Percentiles rank a stretch among this genome's conserved stretches.
Conservation (phyloP, 2,797 vertebrate species). For the Alosa sapidissima region DNA sequence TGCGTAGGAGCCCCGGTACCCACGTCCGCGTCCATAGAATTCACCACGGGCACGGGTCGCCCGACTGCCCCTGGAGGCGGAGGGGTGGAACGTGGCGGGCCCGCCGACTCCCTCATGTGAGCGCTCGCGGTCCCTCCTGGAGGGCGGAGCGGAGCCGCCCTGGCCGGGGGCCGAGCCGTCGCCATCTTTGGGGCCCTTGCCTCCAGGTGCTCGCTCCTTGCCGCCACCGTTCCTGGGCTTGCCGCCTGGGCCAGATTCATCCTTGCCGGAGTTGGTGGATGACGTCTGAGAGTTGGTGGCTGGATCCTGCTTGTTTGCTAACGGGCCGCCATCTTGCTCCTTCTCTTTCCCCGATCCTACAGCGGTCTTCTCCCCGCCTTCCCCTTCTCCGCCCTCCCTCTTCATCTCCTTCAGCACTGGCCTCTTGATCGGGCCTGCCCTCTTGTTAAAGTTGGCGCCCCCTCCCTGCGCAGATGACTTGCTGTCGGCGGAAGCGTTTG, state of each 20-base stretch:
- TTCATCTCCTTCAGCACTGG: conserved; percentile 76
- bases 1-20: conserved; percentile 83
- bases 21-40: conserved; percentile 87
- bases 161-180: conserved; percentile 56
- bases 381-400: conserved; percentile 69
- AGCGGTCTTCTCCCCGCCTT: conserved; percentile 68
- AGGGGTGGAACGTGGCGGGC: conserved; percentile 62
- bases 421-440: conserved; percentile 90
- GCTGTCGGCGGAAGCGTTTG: conserved; percentile 64
- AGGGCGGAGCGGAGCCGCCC: conserved; percentile 64
- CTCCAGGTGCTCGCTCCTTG: conserved; percentile 69
- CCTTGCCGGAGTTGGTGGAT: conserved; percentile 62
- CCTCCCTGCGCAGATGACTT: conserved; percentile 67
- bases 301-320: conserved; percentile 64
- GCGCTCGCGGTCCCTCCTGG: conserved; percentile 76
- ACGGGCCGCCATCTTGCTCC: conserved; percentile 68
- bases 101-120: conserved; percentile 72
- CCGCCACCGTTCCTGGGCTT: conserved; percentile 74
- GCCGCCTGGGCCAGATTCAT: conserved; percentile 59
- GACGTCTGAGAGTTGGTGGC: conserved; percentile 50
- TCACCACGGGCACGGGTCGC: conserved; percentile 82
- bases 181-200: conserved; percentile 71
- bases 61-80: conserved; percentile 68
- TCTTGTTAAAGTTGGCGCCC: conserved; percentile 67
- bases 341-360: conserved; percentile 73